Percentiles rank a stretch among this genome's conserved stretches.
phyloP scores from a whole-genome alignment of 2,113 vertebrate species.

The Typhlomys cinereus region DNA sequence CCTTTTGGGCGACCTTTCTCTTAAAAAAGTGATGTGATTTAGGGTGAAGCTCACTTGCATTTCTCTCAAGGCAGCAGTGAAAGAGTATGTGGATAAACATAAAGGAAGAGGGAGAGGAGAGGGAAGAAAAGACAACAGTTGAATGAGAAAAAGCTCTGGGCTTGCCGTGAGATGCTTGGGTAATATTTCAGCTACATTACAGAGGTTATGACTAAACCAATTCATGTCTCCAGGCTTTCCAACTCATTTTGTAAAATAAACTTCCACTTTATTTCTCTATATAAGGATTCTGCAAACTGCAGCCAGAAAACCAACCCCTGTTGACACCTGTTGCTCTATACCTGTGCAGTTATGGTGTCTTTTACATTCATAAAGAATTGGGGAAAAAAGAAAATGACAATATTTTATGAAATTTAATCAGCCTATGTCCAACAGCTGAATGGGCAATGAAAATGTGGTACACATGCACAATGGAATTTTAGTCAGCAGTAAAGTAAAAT shows the following conservation, averaged over 20 bases:
- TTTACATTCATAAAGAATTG: slow-evolving; percentile 41
- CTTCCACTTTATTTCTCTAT: background rate
- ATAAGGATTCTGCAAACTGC: background rate
- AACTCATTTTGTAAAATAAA: background rate
- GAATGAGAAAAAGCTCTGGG: background rate
- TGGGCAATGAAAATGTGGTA: background rate
- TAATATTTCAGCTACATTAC: background rate
- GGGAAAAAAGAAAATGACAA: background rate
- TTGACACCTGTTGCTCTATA: background rate
- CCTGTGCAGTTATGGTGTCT: background rate
- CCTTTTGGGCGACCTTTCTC: background rate
- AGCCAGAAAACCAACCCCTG: background rate
- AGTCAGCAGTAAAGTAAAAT: background rate
- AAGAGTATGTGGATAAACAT: background rate
- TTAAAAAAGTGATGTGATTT: slow-evolving; percentile 20
- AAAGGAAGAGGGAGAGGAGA: background rate
- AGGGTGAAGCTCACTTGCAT: background rate
- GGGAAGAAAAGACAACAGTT: background rate
- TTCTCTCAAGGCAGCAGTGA: too few relatives aligned
- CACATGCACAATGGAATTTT: background rate
- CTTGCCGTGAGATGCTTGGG: background rate
- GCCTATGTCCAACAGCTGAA: background rate
- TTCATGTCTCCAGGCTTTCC: background rate
- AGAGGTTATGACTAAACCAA: background rate
- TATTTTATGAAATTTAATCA: background rate